A percentile compares a stretch with the other conserved stretches of the same genome.
These are phyloP conservation scores for Drosophila gaucha DNA, from an alignment of 2,888 invertebrate genomes.

Conservation along the genomic window DNA sequence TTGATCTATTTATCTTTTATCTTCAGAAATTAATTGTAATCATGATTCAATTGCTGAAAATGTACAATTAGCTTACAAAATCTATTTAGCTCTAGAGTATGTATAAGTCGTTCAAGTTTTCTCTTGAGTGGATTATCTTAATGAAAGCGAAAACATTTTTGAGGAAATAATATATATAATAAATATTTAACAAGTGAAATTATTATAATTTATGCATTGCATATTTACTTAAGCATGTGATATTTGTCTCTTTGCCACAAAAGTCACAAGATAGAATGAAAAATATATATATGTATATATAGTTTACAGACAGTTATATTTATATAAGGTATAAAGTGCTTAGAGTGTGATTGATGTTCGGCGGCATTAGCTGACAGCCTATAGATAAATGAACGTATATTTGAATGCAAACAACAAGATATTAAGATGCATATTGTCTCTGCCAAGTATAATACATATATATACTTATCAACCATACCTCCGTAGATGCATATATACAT, in stretches of 20 bases:
- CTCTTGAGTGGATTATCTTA: background rate
- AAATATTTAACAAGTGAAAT: constrained; percentile 12
- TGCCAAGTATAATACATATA: constrained; percentile 37
- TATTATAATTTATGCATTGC: constrained; percentile 9
- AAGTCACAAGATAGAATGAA: constrained; percentile 61
- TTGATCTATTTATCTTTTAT: background rate
- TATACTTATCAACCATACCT: background rate
- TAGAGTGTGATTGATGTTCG: constrained; percentile 62
- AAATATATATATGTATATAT: constrained; percentile 34
- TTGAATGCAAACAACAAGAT: constrained; percentile 48
- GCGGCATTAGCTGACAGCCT: constrained; percentile 49
- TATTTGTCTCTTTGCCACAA: constrained; percentile 38
- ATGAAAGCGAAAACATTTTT: constrained; percentile 16
- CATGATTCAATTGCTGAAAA: too few species aligned
- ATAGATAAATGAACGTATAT: constrained; percentile 46
- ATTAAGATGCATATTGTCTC: constrained; percentile 56
- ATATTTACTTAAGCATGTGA: constrained; percentile 20
- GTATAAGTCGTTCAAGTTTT: background rate
- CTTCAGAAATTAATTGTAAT: background rate
- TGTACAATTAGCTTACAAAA: too few species aligned
- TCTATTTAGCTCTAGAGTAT: background rate
- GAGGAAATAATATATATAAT: constrained; percentile 9
- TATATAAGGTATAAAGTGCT: constrained; percentile 46
- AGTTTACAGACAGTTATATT: constrained; percentile 2
- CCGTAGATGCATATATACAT: background rate